Conservation (phyloP, 2,888 invertebrate genomes). For the Lithophane leautieri region DNA sequence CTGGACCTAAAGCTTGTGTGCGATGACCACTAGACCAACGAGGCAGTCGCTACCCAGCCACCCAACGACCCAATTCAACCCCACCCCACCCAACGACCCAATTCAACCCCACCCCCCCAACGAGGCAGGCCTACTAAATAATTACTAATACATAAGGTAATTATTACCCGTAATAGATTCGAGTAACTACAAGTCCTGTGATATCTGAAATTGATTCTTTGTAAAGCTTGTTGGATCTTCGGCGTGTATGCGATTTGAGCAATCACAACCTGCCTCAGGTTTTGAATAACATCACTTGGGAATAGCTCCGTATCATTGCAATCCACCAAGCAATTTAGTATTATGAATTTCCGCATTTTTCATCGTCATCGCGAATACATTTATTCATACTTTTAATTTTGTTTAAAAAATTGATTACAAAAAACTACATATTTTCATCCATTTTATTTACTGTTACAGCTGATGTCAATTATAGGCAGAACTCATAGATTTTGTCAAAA, state of each 20-base stretch:
- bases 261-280: slow-evolving; percentile 77
- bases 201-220: slow-evolving; percentile 80
- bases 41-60: no score
- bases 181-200: slow-evolving; percentile 82
- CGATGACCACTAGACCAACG: no score
- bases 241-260: slow-evolving; percentile 76
- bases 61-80: no score
- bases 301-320: slow-evolving; percentile 75
- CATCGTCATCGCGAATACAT: slow-evolving; percentile 69
- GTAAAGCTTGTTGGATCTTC: slow-evolving; percentile 80
- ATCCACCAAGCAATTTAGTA: slow-evolving; percentile 79
- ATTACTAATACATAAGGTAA: neutral
- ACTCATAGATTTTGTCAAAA: slow-evolving; percentile 51
- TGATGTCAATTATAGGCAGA: slow-evolving; percentile 34
- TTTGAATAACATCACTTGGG: slow-evolving; percentile 80
- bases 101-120: no score
- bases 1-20: neutral
- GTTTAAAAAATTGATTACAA: neutral
- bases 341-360: slow-evolving; percentile 84
- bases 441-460: slow-evolving; percentile 40
- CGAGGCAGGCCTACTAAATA: neutral
- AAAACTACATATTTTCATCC: slow-evolving; percentile 48
- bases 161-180: slow-evolving; percentile 76
- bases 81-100: no score
- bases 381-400: slow-evolving; percentile 53